These are phyloP conservation scores for Furnarius figulus DNA, from an alignment of 2,113 vertebrate genomes.

Conservation along the genomic window DNA sequence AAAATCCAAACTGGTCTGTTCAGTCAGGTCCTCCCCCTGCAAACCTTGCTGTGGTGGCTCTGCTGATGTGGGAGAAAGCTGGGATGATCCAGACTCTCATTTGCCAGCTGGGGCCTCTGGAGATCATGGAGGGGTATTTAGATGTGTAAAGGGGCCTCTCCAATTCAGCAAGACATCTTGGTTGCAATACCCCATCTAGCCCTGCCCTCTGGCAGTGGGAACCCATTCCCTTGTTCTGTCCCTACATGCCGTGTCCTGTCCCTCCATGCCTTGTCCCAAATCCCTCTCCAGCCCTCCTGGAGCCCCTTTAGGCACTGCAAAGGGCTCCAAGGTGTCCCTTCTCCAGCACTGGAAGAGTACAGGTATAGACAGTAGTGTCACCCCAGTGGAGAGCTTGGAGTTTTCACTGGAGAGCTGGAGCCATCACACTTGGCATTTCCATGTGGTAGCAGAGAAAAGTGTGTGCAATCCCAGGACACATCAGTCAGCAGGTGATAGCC, in stretches of 20 bases:
- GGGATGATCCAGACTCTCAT: neutral
- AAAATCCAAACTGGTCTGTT: neutral
- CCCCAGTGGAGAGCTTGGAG: neutral
- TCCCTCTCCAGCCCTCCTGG: neutral
- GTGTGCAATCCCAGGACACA: neutral
- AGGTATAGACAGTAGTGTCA: neutral
- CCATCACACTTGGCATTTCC: neutral
- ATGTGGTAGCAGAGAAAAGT: neutral
- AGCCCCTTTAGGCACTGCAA: neutral
- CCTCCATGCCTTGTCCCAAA: neutral
- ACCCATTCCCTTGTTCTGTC: neutral
- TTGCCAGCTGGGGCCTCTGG: neutral
- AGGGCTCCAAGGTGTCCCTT: neutral
- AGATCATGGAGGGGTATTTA: neutral
- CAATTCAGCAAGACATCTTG: neutral
- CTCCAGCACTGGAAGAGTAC: neutral
- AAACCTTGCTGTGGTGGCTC: neutral
- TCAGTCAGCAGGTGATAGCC: neutral
- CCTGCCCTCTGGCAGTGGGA: neutral
- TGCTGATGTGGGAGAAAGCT: neutral
- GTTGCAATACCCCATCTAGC: accelerated
- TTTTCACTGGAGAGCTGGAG: neutral
- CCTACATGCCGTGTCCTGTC: too few relatives aligned
- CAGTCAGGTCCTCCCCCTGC: neutral
- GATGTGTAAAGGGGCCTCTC: neutral